Evolutionary conservation across 2,888 invertebrate genomes (phyloP), one percentile per base, ranked within the genome.

Genomic region (Drosophila paracracens): DNA sequence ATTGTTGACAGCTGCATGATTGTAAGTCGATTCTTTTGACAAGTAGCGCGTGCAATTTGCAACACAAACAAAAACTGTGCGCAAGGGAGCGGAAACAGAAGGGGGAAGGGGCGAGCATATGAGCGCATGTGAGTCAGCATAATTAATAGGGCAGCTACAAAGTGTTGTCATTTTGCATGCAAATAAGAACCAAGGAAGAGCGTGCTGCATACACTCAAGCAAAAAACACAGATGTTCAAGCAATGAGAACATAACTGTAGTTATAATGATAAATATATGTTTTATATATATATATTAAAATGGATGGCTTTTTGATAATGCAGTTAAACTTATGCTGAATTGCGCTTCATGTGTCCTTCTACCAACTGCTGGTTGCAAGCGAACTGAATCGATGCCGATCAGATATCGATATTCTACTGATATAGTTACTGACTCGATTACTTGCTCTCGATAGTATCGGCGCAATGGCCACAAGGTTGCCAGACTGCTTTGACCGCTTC

Each of bases 1-100:
- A 71, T 71, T 78, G 84, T 75, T 80, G 81, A 74, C 78, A 81
- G 75, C 72, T 71, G 75, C 54, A 70, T 84, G 84, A 82, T 82
- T 82, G 80, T 67, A 74, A 70, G 70, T 59, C 62, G 56, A 76
- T 70, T 77, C 69, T 65, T 66, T 71, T 76, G 77, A 48, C 64
- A 67, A 43, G 35, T 43, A 67, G 33, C 33, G 48, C 64, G 18
- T 62, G 36, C 61, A 54, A 46, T 52, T 36, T 51, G 21, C 33
- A 4, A 16, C 13, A 18, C 27, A 31, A 4, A 46, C 18, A 40
- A 38, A 46, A n/a, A 31, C 10, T 10, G 61, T n/a, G 40, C 7
- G 16, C 29, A 13, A 21, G 25, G 7, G 10, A 7, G 4, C 0
- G 10, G 33, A 11, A 33, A 33, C 11, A 33, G n/a, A 13, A 18